Evolutionary conservation across 1,140 invertebrate genomes (phyloP), one percentile per base, ranked within the genome.

Genomic region (Carcinoscorpius rotundicauda): DNA sequence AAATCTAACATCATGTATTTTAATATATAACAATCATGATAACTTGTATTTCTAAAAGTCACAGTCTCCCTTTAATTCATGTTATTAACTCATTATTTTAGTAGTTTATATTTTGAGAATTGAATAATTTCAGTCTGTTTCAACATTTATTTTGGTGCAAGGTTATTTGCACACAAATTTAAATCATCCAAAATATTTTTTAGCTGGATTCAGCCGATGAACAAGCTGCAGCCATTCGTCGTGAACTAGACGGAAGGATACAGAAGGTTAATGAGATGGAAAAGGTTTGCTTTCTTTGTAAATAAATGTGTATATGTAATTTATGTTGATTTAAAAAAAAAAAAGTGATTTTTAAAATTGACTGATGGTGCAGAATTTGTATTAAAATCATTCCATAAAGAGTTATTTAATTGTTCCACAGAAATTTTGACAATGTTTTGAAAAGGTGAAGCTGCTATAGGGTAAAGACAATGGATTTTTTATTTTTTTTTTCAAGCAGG

Each of bases 161-260:
- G 29, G 29, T 29, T 29, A 29, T 29, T 29, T 29, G 29, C 29
- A 29, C 29, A 2, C 29, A 29, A 29, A 29, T 29, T 29, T 29
- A 29, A 29, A 29, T 29, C 29, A 29, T 29, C 29, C 29, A 29
- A 29, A 29, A 29, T 29, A 29, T 29, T 29, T 29, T 76, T 52
- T 73, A 96, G 92, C 82, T 99, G 79, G 97, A 99, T 76, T 99
- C 96, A 75, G 91, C 93, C 64, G 97, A 99, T 81, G 97, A 99
- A 78, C 97, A 99, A 81, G 97, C 97, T 70, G 97, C 97, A 49
- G 96, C 97, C 58, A 99, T 99, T 73, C 83, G 97, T 77, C 85
- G 97, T 79, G 97, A 99, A 82, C 81, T 99, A 67, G 96, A 98
- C 80, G 94, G 95, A 66, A 84, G 96, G 79, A 88, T 98, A 81